These are phyloP conservation scores for Tauraco hartlaubi DNA, from an alignment of 2,797 vertebrate genomes.

Conservation along the genomic window DNA sequence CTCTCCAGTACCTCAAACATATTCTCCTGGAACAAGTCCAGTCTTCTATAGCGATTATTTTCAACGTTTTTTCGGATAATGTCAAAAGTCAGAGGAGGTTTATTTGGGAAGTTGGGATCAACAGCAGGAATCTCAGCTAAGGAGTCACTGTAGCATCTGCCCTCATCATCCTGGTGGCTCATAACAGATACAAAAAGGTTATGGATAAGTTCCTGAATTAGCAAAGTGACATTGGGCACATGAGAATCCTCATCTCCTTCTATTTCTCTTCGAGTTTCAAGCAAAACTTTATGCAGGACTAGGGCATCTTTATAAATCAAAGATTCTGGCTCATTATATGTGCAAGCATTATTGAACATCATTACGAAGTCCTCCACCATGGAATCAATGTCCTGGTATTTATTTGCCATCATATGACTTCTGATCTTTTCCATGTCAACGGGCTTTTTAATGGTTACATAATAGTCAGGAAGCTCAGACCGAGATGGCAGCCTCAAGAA, in stretches of 20 bases:
- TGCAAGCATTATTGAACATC: conserved; percentile 99
- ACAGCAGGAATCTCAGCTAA: conserved; percentile 94
- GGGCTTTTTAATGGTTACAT: conserved; percentile 96
- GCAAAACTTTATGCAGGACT: conserved; percentile 93
- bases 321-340: conserved; percentile 97
- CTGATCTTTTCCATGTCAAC: conserved; percentile 98
- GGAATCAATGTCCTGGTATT: conserved; percentile 97
- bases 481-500: conserved; percentile 97
- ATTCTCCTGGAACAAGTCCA: conserved; percentile 98
- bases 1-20: conserved; percentile 99
- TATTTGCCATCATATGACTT: conserved; percentile 97
- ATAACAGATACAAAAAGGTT: conserved; percentile 98
- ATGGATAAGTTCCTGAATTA: conserved; percentile 97
- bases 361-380: conserved; percentile 97
- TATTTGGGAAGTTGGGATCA: conserved; percentile 90
- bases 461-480: conserved; percentile 96
- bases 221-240: conserved; percentile 92
- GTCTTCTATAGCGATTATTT: conserved; percentile 90
- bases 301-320: conserved; percentile 98
- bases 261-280: conserved; percentile 93
- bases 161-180: conserved; percentile 97
- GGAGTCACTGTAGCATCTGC: conserved; percentile 98
- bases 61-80: conserved; percentile 94
- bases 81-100: conserved; percentile 92
- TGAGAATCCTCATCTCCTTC: conserved; percentile 95